Percentiles rank a stretch among this genome's conserved stretches.
phyloP scores from a whole-genome alignment of 2,888 invertebrate species.

The Drosophila mulleri region DNA sequence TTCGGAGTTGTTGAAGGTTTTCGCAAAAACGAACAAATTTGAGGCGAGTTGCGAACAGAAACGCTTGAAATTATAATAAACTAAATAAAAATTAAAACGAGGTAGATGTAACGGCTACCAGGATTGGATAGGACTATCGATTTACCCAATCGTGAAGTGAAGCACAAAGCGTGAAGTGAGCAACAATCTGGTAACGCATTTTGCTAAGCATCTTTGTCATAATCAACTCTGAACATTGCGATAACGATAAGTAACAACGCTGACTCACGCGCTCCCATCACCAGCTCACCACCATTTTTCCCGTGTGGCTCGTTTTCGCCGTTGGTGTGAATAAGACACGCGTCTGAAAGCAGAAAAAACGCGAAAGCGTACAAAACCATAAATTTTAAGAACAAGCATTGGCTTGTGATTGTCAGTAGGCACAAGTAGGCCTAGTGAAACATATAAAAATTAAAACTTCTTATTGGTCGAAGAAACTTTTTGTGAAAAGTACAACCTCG shows the following conservation, averaged over 20 bases:
- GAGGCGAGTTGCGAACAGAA: not conserved
- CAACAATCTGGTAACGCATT: constrained; percentile 21
- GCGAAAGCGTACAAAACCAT: constrained; percentile 69
- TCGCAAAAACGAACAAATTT: not conserved
- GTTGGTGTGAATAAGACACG: constrained; percentile 74
- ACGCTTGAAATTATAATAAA: not conserved
- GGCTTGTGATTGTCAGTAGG: constrained; percentile 67
- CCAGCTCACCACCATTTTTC: constrained; percentile 64
- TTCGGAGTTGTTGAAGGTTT: constrained; percentile 31
- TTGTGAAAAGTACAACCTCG: constrained; percentile 62
- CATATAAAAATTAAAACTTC: constrained; percentile 55
- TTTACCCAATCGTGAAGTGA: constrained; percentile 1
- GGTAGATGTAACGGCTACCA: constrained; percentile 8
- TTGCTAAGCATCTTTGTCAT: constrained; percentile 34
- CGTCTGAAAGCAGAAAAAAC: constrained; percentile 71
- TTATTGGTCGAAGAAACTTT: constrained; percentile 54
- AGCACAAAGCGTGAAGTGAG: not conserved
- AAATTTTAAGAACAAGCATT: constrained; percentile 62
- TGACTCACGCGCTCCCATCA: constrained; percentile 55
- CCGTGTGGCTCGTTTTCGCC: constrained; percentile 68
- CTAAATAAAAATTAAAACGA: not conserved
- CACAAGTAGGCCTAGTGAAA: constrained; percentile 63
- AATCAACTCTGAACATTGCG: constrained; percentile 27
- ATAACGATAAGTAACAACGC: constrained; percentile 46
- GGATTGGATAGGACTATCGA: constrained; percentile 10